Evolutionary conservation across 2,888 invertebrate genomes (phyloP).

Genomic region (Drosophila tripunctata): DNA sequence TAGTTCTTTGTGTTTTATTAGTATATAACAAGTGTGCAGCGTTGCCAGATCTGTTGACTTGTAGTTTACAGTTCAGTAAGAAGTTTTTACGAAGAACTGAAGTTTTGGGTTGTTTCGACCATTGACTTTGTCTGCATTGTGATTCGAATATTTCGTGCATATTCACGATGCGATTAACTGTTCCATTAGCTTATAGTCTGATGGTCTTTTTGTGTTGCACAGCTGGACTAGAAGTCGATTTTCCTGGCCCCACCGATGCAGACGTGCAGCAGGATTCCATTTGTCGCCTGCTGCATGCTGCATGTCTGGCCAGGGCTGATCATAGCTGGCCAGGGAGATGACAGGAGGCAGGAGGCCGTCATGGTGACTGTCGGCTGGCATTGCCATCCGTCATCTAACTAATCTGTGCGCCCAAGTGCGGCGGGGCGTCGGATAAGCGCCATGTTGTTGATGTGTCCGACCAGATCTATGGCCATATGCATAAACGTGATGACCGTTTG

Average conservation of each 20-base stretch:
- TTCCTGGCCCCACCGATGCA: background rate
- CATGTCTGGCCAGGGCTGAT: background rate
- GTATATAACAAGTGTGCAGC: too few relatives aligned
- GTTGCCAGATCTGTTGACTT: too few relatives aligned
- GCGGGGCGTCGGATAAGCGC: constrained; percentile 46
- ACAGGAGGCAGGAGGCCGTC: too few relatives aligned
- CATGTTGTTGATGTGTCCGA: constrained; percentile 49
- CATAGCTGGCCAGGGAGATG: background rate
- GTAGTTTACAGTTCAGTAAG: too few relatives aligned
- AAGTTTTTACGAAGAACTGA: too few relatives aligned
- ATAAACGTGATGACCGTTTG: constrained; percentile 32
- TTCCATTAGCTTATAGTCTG: constrained; percentile 14
- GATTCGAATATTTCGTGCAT: background rate
- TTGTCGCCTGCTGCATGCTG: background rate
- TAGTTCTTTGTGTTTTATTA: too few relatives aligned
- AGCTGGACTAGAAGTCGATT: constrained; percentile 1
- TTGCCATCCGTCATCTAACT: constrained; percentile 52
- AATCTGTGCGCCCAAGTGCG: constrained; percentile 43
- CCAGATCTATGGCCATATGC: constrained; percentile 41
- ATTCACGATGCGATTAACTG: constrained; percentile 21
- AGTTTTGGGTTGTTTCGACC: too few relatives aligned
- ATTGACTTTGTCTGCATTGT: background rate
- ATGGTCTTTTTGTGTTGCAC: background rate
- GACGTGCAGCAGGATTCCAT: background rate
- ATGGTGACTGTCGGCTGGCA: constrained; percentile 29